Base-by-base conservation (phyloP, 2,888 invertebrate species). In the Erpobdella octoculata region DNA sequence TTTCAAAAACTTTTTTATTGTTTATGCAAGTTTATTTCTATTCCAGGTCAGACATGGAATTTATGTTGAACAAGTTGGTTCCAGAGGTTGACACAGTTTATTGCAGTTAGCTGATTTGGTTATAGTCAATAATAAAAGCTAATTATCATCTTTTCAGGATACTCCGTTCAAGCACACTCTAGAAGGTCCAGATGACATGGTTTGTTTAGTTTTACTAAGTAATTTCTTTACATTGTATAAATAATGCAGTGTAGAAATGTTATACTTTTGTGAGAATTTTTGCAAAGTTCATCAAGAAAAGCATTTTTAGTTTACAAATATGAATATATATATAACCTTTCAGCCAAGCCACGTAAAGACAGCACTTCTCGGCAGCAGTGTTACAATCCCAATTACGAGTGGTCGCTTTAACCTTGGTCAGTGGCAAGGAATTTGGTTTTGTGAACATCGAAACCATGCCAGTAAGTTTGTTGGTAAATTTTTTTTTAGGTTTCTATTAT, bases 101-200 rank as follows among this genome's bases (percentile, higher is more conserved):
- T n/a, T 46, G 46, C 5, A 46, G 18, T 5, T n/a, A 41, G 9
- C 9, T 12, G 9, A 18, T 41, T 41, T 9, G 18, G 21, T 46
- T 5, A 46, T 46, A n/a, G 46, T 46, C 3, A 46, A 46, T 46
- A n/a, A n/a, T 46, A 5, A 46, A 21, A 21, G 41, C 18, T 41
- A n/a, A 2, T 46, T 46, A n/a, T 76, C 76, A 76, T 74, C 76
- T 74, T 82, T 83, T 71, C 80, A 87, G 88, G 93, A 91, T 80
- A 88, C 93, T 85, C 91, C 91, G 80, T 96, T 94, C 85, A 89
- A 92, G 85, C 96, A 96, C 86, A 92, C 92, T 76, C 93, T 93
- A 86, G 96, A 96, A 87, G 96, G 96, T 78, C 94, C 95, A 76
- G 96, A 96, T 85, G 95, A 96, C 84, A 96, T 96, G 95, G 95